These are phyloP conservation scores for Hyposoter dolosus DNA, from an alignment of 2,888 invertebrate genomes.

Conservation along the genomic window DNA sequence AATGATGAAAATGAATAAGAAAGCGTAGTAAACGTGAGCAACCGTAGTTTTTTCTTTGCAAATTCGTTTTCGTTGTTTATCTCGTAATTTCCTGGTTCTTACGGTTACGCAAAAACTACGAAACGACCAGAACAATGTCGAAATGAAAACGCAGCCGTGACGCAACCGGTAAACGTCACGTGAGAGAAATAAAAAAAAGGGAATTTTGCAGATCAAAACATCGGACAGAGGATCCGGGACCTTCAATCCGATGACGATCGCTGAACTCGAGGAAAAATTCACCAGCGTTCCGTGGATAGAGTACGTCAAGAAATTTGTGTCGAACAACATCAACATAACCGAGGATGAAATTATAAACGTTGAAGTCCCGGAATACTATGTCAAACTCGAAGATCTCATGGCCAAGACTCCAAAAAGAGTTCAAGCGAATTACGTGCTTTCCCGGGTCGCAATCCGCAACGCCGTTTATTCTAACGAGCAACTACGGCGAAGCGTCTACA, in stretches of 20 bases:
- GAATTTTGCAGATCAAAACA: conserved; percentile 92
- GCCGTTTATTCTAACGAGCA: neutral
- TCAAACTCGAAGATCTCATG: conserved; percentile 88
- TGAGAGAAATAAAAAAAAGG: conserved; percentile 85
- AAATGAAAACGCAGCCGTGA: too few species aligned
- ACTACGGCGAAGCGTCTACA: neutral
- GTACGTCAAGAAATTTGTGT: conserved; percentile 93
- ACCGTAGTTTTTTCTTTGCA: neutral
- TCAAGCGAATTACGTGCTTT: conserved; percentile 91
- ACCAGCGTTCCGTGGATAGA: conserved; percentile 92
- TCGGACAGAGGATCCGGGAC: too few species aligned
- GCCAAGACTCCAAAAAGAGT: conserved; percentile 87
- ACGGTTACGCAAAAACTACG: too few species aligned
- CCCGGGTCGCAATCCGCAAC: neutral
- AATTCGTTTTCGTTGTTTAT: too few species aligned
- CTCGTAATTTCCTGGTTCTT: too few species aligned
- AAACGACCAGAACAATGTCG: too few species aligned
- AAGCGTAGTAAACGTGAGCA: conserved; percentile 84
- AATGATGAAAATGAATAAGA: conserved; percentile 66
- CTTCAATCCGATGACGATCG: conserved; percentile 96
- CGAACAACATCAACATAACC: conserved; percentile 86
- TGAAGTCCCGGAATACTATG: conserved; percentile 93
- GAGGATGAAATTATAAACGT: conserved; percentile 92
- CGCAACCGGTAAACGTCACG: too few species aligned
- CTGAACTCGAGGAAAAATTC: conserved; percentile 90